Conservation (phyloP, 2,888 invertebrate genomes). For the Drosophila vallismaia region DNA sequence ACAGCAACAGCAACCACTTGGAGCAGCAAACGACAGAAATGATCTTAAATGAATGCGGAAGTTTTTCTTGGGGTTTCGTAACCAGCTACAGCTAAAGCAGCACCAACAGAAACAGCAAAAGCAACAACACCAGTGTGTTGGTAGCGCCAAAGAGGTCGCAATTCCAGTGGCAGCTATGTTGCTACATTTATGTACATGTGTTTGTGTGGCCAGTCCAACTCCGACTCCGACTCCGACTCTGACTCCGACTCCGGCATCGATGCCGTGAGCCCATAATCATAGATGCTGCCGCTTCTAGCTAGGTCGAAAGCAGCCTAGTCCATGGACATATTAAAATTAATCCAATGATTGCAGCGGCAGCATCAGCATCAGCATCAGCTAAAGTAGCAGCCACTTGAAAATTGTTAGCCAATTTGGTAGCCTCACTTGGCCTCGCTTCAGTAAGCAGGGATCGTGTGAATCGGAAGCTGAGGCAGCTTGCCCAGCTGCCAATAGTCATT, state of each 20-base stretch:
- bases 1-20: conserved; percentile 63
- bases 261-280: conserved; percentile 78
- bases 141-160: conserved; percentile 73
- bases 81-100: conserved; percentile 72
- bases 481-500: conserved; percentile 61
- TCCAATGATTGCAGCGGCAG: conserved; percentile 73
- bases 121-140: conserved; percentile 28
- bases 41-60: conserved; percentile 84
- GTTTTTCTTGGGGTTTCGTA: conserved; percentile 84
- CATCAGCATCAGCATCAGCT: conserved; percentile 1
- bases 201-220: conserved; percentile 44
- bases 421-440: conserved; percentile 37
- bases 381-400: conserved; percentile 43
- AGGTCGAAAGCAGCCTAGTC: conserved; percentile 60
- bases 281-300: conserved; percentile 62
- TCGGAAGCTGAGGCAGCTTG: conserved; percentile 47
- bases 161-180: conserved; percentile 73
- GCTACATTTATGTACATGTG: conserved; percentile 71
- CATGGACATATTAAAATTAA: conserved; percentile 80
- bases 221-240: conserved; percentile 4
- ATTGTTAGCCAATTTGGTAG: conserved; percentile 72
- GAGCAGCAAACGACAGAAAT: conserved; percentile 81
- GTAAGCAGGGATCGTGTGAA: conserved; percentile 65
- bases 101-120: conserved; percentile 40
- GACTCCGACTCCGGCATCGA: conserved; percentile 49